Evolutionary conservation across 2,113 vertebrate genomes (phyloP), one percentile per base, ranked within the genome.

Genomic region (Muscicapa adusta): DNA sequence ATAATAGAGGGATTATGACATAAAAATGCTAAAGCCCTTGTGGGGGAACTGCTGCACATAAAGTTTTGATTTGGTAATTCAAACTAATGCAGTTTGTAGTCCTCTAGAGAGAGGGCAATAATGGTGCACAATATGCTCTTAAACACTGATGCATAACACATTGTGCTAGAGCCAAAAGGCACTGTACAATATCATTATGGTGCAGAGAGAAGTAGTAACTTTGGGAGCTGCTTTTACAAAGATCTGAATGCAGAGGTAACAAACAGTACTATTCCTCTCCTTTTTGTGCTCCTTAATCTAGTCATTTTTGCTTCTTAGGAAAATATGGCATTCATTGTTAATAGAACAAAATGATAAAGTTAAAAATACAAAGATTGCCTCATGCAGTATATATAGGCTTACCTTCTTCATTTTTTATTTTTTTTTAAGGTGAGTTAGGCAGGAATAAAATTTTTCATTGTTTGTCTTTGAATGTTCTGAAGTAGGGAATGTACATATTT

Each of bases 21-120:
- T 98, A 98, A 98, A 98, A 98, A 98, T 98, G 98, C 98, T 98
- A 98, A 98, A 97, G 98, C 96, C 97, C 96, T 93, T 88, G 96
- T 95, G 94, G 96, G 97, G 97, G 96, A 97, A 97, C 81, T 91
- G 97, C 97, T 96, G 97, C 93, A 96, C 97, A 97, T 98, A 97
- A 98, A 98, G 98, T 98, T 98, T 97, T 97, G 97, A 98, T 98
- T 98, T 98, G 97, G 98, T 98, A 97, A 98, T 98, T 98, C 97
- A 98, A 97, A 96, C 98, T 98, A 98, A 98, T 97, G 97, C 95
- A 97, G 98, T 98, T 98, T 98, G 98, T 97, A 96, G 97, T 98
- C 96, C 98, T 98, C 98, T 89, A 96, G 98, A 98, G 98, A 97
- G 96, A 97, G 96, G 96, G 96, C 97, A 96, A 96, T 98, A 98